Percentiles rank a stretch among this genome's conserved stretches.
Evolutionary conservation across 2,888 invertebrate species (phyloP).

Genomic region (Archaeoteleia sp.): DNA sequence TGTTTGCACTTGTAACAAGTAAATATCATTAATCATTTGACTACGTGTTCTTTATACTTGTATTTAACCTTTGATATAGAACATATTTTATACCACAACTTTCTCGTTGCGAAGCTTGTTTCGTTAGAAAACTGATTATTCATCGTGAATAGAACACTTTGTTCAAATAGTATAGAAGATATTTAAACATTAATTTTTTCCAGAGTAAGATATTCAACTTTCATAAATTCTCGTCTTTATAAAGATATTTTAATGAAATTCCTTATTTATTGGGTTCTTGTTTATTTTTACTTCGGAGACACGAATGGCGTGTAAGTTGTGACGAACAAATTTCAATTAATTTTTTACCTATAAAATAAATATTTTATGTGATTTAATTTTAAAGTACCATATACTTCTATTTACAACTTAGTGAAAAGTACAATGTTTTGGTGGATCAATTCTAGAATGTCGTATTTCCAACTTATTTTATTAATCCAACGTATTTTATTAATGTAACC

Average conservation of each 20-base stretch:
- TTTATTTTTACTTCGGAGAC: too few relatives aligned
- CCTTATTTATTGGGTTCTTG: constrained; percentile 24
- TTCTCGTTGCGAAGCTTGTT: constrained; percentile 38
- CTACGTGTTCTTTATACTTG: constrained; percentile 20
- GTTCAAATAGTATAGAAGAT: constrained; percentile 24
- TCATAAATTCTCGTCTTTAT: constrained; percentile 22
- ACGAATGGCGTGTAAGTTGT: too few relatives aligned
- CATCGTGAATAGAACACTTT: constrained; percentile 23
- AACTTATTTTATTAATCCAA: too few relatives aligned
- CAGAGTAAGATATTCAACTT: constrained; percentile 25
- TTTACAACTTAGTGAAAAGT: too few relatives aligned
- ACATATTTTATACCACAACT: constrained; percentile 28
- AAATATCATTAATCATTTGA: constrained; percentile 35
- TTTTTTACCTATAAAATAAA: too few relatives aligned
- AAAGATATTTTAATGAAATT: constrained; percentile 29
- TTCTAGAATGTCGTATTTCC: too few relatives aligned
- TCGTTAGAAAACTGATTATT: constrained; percentile 35
- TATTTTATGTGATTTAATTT: too few relatives aligned
- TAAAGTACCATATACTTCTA: too few relatives aligned
- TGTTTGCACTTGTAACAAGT: constrained; percentile 5
- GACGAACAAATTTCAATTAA: too few relatives aligned
- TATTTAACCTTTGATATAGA: constrained; percentile 24
- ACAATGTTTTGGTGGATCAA: too few relatives aligned
- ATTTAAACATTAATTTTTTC: constrained; percentile 24
- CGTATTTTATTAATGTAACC: too few relatives aligned